Evolutionary conservation across 1,140 invertebrate genomes (phyloP).

Genomic region (Aphelenchoides besseyi): DNA sequence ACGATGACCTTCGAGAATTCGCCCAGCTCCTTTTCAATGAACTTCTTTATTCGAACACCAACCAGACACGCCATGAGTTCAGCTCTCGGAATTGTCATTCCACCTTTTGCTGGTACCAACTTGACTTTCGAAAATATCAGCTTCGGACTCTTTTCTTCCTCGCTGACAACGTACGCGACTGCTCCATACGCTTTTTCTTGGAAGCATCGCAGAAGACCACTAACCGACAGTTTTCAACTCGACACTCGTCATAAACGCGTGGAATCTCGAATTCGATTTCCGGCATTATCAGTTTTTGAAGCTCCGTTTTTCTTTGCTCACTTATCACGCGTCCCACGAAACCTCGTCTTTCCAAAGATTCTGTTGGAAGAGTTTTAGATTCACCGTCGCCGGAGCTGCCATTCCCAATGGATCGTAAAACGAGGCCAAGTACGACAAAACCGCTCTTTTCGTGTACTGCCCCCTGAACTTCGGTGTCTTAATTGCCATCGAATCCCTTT

Average conservation of each 20-base stretch:
- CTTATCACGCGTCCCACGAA: constrained; percentile 7
- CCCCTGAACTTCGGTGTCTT: background rate
- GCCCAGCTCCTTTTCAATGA: background rate
- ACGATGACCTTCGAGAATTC: background rate
- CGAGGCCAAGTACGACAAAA: constrained; percentile 13
- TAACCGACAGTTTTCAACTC: background rate
- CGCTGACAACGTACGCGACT: background rate
- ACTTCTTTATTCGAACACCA: background rate
- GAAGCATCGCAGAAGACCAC: background rate
- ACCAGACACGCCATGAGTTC: background rate
- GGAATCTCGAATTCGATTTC: background rate
- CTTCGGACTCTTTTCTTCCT: background rate
- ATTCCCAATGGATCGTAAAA: constrained; percentile 26
- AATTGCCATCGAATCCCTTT: constrained; percentile 6
- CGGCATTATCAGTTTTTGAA: too few species aligned
- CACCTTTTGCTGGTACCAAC: background rate
- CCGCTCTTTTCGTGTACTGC: constrained; percentile 24
- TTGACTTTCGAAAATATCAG: background rate
- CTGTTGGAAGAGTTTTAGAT: constrained; percentile 4
- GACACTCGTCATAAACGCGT: background rate
- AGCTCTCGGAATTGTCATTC: background rate
- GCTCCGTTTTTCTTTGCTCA: constrained; percentile 2
- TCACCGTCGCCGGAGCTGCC: background rate
- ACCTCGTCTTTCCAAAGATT: constrained; percentile 1
- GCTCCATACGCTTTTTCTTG: constrained; percentile 3